These are phyloP conservation scores for Drosophila kepulauana DNA, from an alignment of 1,140 invertebrate species.

Conservation along the genomic window DNA sequence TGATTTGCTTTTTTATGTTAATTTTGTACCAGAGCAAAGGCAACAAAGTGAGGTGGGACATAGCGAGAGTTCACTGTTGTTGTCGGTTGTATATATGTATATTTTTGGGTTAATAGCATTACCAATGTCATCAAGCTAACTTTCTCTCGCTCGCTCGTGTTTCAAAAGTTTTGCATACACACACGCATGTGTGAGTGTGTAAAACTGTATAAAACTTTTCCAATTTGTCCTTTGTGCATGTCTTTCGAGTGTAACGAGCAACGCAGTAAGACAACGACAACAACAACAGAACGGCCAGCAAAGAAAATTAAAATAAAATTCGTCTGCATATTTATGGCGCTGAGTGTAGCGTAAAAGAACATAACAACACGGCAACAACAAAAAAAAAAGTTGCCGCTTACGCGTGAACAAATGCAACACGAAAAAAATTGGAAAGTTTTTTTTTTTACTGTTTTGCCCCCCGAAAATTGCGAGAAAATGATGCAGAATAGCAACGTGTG, in stretches of 20 bases:
- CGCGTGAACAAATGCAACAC: neutral
- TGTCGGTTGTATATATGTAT: slow-evolving; percentile 5
- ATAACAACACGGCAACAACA: slow-evolving; percentile 1
- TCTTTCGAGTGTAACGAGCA: slow-evolving; percentile 62
- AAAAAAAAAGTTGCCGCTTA: slow-evolving; percentile 8
- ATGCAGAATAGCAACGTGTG: slow-evolving; percentile 58
- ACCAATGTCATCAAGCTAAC: slow-evolving; percentile 55
- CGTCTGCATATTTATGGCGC: slow-evolving; percentile 64
- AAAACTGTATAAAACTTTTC: slow-evolving; percentile 63
- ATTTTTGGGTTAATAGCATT: slow-evolving; percentile 54
- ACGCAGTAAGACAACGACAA: slow-evolving; percentile 23
- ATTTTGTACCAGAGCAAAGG: neutral
- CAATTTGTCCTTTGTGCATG: slow-evolving; percentile 68
- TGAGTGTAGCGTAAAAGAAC: slow-evolving; percentile 37
- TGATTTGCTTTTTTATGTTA: neutral
- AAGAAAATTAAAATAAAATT: slow-evolving; percentile 67
- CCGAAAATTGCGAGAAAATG: slow-evolving; percentile 66
- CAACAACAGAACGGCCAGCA: slow-evolving; percentile 34
- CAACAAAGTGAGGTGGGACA: neutral
- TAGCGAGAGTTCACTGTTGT: slow-evolving; percentile 2
- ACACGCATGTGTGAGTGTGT: slow-evolving; percentile 28
- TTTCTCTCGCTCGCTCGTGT: slow-evolving; percentile 16
- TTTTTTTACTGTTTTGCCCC: too few relatives aligned
- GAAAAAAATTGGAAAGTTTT: neutral
- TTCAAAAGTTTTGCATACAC: slow-evolving; percentile 25